Conservation (phyloP, 2,797 vertebrate species). For the Channallabes apus region DNA sequence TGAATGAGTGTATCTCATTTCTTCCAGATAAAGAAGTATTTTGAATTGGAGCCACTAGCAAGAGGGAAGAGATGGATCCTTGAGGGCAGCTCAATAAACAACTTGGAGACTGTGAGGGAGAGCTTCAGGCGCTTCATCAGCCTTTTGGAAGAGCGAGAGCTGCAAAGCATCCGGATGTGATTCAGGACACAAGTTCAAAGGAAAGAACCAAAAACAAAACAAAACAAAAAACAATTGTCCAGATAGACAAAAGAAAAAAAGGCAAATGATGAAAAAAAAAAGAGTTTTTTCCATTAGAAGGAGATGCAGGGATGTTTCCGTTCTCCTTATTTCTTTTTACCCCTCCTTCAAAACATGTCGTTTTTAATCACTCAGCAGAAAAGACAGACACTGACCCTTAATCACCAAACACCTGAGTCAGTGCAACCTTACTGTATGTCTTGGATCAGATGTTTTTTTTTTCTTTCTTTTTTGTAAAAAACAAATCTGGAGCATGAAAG, state of each 20-base stretch:
- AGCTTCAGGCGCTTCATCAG: conserved; percentile 89
- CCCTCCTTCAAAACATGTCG: conserved; percentile 19
- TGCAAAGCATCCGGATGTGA: conserved; percentile 89
- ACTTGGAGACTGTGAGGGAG: conserved; percentile 88
- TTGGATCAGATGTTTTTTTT: conserved; percentile 4
- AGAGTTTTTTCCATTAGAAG: conserved; percentile 31
- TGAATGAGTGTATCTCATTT: conserved; percentile 34
- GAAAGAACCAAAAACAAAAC: conserved; percentile 24
- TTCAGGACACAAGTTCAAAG: conserved; percentile 60
- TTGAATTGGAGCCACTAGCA: conserved; percentile 95
- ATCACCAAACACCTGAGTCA: conserved; percentile 8
- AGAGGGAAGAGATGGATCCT: conserved; percentile 95
- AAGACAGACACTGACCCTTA: conserved; percentile 31
- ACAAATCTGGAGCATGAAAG: not conserved
- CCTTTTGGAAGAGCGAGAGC: conserved; percentile 91
- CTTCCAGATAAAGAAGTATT: conserved; percentile 91
- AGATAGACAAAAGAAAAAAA: not conserved
- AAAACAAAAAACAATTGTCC: conserved; percentile 1
- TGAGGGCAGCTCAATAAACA: conserved; percentile 85
- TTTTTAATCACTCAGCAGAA: conserved; percentile 41
- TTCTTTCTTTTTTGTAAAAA: not conserved
- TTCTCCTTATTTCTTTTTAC: conserved; percentile 12
- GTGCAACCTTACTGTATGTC: conserved; percentile 20
- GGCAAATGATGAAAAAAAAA: not conserved
- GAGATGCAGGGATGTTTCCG: not conserved